Percentiles rank a stretch among this genome's conserved stretches.
Conservation (phyloP, 2,113 vertebrate genomes). For the Entelurus aequoreus region DNA sequence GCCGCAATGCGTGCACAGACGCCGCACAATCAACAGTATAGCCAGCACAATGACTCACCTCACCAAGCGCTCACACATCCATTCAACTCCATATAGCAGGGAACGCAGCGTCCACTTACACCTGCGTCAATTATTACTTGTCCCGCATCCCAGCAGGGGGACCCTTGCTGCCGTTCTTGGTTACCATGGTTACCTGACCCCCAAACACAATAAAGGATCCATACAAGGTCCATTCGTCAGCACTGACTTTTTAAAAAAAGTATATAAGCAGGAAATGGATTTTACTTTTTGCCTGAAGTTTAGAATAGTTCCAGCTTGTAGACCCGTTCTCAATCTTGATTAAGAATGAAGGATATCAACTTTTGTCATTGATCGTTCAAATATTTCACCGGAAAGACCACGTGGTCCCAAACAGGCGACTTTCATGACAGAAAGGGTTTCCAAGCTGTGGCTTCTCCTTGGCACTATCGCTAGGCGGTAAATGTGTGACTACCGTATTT, state of each 20-base stretch:
- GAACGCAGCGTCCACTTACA: conserved; percentile 52
- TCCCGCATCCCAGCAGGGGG: conserved; percentile 50
- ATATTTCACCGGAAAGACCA: too few species aligned
- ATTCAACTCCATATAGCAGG: conserved; percentile 20
- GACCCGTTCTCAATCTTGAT: too few species aligned
- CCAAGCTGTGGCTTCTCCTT: too few species aligned
- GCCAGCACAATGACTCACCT: conserved; percentile 61
- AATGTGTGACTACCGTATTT: too few species aligned
- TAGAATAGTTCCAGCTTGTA: too few species aligned
- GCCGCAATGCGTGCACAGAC: conserved; percentile 54
- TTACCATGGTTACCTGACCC: conserved; percentile 54
- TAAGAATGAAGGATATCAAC: too few species aligned
- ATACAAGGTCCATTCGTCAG: conserved; percentile 3
- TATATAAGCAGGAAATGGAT: too few species aligned
- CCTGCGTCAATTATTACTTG: conserved; percentile 60
- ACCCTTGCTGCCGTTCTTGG: conserved; percentile 28
- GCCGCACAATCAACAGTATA: conserved; percentile 30
- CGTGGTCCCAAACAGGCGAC: too few species aligned
- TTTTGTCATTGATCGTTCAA: too few species aligned
- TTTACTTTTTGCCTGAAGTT: too few species aligned
- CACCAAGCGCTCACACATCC: conserved; percentile 34
- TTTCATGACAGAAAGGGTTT: too few species aligned
- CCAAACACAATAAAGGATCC: conserved; percentile 25
- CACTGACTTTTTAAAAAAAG: not conserved
- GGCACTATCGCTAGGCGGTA: too few species aligned